A percentile compares a stretch with the other conserved stretches of the same genome.
Evolutionary conservation across 1,140 invertebrate genomes (phyloP).

Genomic region (Muscidifurax raptorellus): DNA sequence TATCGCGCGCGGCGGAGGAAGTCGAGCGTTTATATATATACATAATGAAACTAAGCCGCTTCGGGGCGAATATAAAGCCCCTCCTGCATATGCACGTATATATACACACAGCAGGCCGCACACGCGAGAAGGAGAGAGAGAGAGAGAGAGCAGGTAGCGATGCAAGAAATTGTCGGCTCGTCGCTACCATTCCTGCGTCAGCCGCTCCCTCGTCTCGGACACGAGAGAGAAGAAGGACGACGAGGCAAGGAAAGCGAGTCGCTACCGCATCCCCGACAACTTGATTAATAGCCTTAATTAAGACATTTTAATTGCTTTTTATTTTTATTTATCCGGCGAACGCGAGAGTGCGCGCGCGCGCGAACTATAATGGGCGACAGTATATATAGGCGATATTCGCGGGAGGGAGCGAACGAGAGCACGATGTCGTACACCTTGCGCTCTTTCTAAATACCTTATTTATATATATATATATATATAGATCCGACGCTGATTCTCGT

Average conservation of each 20-base stretch:
- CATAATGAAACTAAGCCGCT: constrained; percentile 9
- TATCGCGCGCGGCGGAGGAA: neutral
- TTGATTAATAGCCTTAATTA: constrained; percentile 76
- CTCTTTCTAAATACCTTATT: neutral
- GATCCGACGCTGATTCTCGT: neutral
- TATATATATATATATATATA: too few relatives aligned
- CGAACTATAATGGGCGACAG: constrained; percentile 40
- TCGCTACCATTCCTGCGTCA: constrained; percentile 67
- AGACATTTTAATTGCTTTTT: constrained; percentile 75
- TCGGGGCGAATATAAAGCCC: neutral
- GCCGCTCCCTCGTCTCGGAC: neutral
- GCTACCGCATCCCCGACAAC: constrained; percentile 65
- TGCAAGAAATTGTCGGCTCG: constrained; percentile 66
- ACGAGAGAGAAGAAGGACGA: neutral
- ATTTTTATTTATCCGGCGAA: constrained; percentile 67
- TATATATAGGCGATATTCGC: neutral
- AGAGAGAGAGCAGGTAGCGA: constrained; percentile 27
- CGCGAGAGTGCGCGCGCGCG: neutral
- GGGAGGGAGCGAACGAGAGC: neutral
- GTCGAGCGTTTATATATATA: neutral
- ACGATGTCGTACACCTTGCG: neutral
- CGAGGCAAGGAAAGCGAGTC: constrained; percentile 58
- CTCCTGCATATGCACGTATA: neutral
- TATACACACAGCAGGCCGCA: neutral
- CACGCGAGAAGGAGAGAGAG: neutral